Conservation (phyloP, 2,113 vertebrate genomes). For the Bubo scandiacus region DNA sequence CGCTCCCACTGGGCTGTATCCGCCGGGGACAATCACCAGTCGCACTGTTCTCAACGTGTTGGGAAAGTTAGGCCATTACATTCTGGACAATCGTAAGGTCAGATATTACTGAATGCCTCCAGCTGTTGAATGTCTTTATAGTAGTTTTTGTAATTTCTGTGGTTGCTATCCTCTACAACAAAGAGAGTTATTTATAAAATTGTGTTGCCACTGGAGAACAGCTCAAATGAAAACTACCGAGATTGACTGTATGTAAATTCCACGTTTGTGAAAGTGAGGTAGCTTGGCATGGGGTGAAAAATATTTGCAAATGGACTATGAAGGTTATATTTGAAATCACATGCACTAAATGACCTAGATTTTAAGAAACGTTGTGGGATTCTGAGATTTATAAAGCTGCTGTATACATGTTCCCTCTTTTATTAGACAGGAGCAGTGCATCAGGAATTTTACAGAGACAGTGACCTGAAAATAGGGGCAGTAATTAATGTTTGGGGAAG, state of each 20-base stretch:
- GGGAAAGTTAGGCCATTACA: slow-evolving; percentile 67
- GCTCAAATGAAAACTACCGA: neutral
- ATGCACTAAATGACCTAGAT: neutral
- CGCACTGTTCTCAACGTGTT: slow-evolving; percentile 85
- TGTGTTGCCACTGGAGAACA: neutral
- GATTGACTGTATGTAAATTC: neutral
- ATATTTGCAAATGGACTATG: neutral
- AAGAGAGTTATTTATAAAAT: neutral
- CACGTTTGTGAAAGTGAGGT: neutral
- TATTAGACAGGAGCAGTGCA: slow-evolving; percentile 81
- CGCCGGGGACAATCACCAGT: slow-evolving; percentile 81
- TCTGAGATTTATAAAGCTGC: neutral
- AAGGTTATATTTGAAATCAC: neutral
- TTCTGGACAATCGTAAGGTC: slow-evolving; percentile 86
- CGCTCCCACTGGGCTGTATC: slow-evolving; percentile 62
- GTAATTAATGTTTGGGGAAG: slow-evolving; percentile 91
- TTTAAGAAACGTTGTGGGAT: neutral
- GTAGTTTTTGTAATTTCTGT: neutral
- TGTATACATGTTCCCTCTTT: slow-evolving; percentile 38
- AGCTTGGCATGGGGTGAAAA: neutral
- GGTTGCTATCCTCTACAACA: neutral
- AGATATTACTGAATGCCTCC: neutral
- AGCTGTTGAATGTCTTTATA: neutral
- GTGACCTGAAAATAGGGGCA: slow-evolving; percentile 84
- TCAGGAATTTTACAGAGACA: slow-evolving; percentile 87